Conservation (phyloP, 2,888 invertebrate genomes). For the Eilema depressum region DNA sequence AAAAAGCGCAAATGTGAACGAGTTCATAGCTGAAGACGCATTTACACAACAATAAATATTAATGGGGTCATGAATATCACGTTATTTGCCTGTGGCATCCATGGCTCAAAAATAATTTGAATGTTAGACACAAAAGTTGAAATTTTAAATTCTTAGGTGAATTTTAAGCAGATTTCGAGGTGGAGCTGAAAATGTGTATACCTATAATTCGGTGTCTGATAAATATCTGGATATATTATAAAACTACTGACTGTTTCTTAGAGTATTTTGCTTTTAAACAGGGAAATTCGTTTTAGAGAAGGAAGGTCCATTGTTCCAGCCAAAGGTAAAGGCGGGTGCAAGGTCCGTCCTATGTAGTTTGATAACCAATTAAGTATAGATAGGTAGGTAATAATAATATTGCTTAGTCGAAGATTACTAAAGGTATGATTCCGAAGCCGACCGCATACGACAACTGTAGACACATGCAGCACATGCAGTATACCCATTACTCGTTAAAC, state of each 20-base stretch:
- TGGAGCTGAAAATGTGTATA: neutral
- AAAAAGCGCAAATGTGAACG: neutral
- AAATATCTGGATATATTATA: neutral
- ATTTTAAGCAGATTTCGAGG: neutral
- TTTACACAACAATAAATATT: conserved; percentile 4
- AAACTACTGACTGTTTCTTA: neutral
- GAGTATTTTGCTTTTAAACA: no score
- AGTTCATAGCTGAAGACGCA: neutral
- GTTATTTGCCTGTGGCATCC: neutral
- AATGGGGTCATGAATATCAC: neutral
- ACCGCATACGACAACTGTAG: no score
- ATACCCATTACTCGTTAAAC: no score
- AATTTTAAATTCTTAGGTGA: neutral
- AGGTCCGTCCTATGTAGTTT: no score
- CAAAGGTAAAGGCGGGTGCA: no score
- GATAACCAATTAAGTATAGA: no score
- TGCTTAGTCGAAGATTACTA: no score
- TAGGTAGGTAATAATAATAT: no score
- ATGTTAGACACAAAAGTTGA: neutral
- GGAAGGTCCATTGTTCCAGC: no score
- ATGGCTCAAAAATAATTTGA: neutral
- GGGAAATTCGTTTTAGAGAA: no score
- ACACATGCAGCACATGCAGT: no score
- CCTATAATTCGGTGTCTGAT: neutral
- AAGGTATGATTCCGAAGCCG: no score